Evolutionary conservation across 1,140 invertebrate species (phyloP).

Genomic region (Branchinecta lindahli): DNA sequence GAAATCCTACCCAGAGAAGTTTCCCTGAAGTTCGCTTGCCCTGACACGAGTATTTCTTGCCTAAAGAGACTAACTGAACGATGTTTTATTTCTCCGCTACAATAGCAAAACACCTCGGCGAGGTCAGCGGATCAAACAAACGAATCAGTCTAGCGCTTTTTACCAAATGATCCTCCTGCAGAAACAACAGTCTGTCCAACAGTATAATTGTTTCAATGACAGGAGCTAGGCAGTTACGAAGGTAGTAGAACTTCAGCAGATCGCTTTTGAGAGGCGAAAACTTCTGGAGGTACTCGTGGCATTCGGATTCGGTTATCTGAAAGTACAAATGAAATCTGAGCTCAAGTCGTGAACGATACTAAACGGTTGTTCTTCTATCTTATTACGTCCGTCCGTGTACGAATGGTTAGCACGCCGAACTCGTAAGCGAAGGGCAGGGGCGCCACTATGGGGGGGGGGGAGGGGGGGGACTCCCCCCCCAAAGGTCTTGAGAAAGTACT

Average conservation of each 20-base stretch:
- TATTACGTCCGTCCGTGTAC: too few species aligned
- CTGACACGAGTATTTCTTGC: too few species aligned
- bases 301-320: not conserved
- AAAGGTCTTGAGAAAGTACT: too few species aligned
- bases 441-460: too few species aligned
- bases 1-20: too few species aligned
- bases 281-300: not conserved
- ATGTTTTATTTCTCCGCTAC: not conserved
- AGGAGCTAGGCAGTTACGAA: not conserved
- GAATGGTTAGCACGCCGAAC: too few species aligned
- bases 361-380: too few species aligned
- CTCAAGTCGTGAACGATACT: too few species aligned
- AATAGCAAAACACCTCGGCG: slow-evolving; percentile 3
- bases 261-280: not conserved
- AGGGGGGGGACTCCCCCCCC: too few species aligned
- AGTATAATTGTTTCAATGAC: not conserved
- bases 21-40: too few species aligned
- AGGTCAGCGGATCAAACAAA: not conserved
- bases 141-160: not conserved
- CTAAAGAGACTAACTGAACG: too few species aligned
- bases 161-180: not conserved
- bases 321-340: not conserved
- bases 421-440: too few species aligned
- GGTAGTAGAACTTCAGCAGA: not conserved
- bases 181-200: not conserved